Percentiles rank a stretch among this genome's conserved stretches.
Evolutionary conservation across 2,113 vertebrate genomes (phyloP).

Genomic region (Vimba vimba): DNA sequence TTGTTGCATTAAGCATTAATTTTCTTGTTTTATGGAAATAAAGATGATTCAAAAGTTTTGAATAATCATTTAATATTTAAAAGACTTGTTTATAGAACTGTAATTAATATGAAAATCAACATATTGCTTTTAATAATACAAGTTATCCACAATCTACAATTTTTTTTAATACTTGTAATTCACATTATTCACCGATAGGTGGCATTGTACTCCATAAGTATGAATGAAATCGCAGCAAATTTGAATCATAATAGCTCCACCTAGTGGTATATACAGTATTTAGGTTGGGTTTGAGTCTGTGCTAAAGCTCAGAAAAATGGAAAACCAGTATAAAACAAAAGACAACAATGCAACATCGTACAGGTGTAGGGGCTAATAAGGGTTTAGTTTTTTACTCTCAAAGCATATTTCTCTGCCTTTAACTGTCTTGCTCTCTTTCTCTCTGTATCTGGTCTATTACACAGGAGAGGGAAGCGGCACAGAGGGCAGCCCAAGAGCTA

Average conservation of each 20-base stretch:
- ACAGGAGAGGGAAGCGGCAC: background rate
- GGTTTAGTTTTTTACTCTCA: conserved; percentile 10
- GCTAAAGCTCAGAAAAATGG: background rate
- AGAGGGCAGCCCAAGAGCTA: conserved; percentile 25
- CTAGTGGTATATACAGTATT: conserved; percentile 18
- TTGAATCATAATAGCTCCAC: conserved; percentile 14
- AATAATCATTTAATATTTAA: no score
- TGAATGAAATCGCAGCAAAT: background rate
- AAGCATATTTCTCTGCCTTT: background rate
- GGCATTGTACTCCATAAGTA: background rate
- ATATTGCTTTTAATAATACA: no score
- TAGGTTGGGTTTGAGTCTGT: background rate
- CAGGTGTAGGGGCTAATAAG: background rate
- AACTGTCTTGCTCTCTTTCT: conserved; percentile 25
- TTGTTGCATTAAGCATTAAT: background rate
- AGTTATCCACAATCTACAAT: background rate
- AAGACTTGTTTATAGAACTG: background rate
- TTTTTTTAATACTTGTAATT: background rate
- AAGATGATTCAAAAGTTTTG: no score
- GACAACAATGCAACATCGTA: background rate
- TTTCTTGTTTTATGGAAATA: background rate
- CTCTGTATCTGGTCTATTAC: conserved; percentile 29
- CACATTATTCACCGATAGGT: conserved; percentile 32
- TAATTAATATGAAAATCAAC: background rate
- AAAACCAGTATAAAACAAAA: background rate